phyloP scores from a whole-genome alignment of 2,888 invertebrate species.

The Rhogogaster chlorosoma region DNA sequence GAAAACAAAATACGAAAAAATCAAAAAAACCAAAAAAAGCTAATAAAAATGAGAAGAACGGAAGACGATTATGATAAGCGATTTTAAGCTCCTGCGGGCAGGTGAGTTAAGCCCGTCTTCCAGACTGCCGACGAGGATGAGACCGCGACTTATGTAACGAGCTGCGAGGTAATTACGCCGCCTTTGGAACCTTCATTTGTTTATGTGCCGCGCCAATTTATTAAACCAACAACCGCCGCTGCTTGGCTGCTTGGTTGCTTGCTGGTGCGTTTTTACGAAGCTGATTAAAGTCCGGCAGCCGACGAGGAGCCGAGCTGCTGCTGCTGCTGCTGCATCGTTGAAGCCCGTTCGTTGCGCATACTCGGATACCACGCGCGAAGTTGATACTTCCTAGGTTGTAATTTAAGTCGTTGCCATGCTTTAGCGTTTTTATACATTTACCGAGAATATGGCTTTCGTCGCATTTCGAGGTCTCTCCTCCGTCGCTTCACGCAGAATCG shows the following conservation, averaged over 20 bases:
- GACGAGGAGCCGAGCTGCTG: background rate
- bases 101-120: slow-evolving; percentile 23
- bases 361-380: slow-evolving; percentile 41
- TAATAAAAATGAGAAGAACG: background rate
- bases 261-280: slow-evolving; percentile 51
- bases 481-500: background rate
- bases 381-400: slow-evolving; percentile 47
- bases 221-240: slow-evolving; percentile 55
- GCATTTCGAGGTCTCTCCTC: slow-evolving; percentile 14
- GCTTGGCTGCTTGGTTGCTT: background rate
- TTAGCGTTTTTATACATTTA: background rate
- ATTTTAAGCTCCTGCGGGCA: background rate
- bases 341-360: background rate
- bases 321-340: background rate
- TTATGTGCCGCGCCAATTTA: slow-evolving; percentile 56
- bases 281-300: slow-evolving; percentile 55
- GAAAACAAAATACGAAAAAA: background rate
- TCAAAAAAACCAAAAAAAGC: background rate
- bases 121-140: slow-evolving; percentile 18
- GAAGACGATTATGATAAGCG: background rate
- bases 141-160: slow-evolving; percentile 57
- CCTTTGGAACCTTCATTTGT: slow-evolving; percentile 56
- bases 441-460: background rate
- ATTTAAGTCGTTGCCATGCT: slow-evolving; percentile 36
- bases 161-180: slow-evolving; percentile 55